phyloP scores from a whole-genome alignment of 2,888 invertebrate species.

The Deroplatys truncata region DNA sequence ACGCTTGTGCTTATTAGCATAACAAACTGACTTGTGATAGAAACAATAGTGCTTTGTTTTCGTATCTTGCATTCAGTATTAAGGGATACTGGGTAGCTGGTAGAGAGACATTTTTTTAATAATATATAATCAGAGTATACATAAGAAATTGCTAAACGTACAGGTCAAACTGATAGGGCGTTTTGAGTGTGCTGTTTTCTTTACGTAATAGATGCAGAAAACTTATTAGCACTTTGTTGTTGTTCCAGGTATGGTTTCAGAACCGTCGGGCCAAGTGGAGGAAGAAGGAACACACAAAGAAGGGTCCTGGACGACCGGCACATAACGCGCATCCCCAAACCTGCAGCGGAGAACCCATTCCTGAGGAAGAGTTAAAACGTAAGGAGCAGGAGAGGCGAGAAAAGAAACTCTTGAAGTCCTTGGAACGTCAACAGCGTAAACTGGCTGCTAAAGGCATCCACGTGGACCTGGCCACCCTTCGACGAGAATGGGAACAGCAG shows the following conservation, averaged over 20 bases:
- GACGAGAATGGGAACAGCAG: conserved; percentile 80
- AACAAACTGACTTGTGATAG: too few relatives aligned
- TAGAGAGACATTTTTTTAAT: too few relatives aligned
- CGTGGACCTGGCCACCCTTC: conserved; percentile 79
- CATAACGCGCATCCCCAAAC: conserved; percentile 98
- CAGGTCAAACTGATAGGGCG: too few relatives aligned
- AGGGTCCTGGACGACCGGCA: conserved; percentile 95
- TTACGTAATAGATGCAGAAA: too few relatives aligned
- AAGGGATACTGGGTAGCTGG: too few relatives aligned
- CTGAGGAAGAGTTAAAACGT: conserved; percentile 80
- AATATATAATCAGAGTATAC: too few relatives aligned
- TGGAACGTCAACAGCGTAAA: conserved; percentile 89
- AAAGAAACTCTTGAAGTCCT: conserved; percentile 87
- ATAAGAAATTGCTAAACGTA: too few relatives aligned
- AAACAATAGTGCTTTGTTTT: too few relatives aligned
- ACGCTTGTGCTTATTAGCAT: too few relatives aligned
- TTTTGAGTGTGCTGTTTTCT: too few relatives aligned
- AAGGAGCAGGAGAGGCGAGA: conserved; percentile 83
- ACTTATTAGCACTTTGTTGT: neutral
- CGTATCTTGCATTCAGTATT: too few relatives aligned
- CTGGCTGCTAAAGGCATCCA: conserved; percentile 86
- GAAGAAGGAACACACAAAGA: conserved; percentile 98
- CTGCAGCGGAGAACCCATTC: conserved; percentile 95
- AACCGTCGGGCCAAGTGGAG: conserved; percentile 98
- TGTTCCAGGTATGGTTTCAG: conserved; percentile 96